Evolutionary conservation across 2,888 invertebrate species (phyloP), one percentile per base, ranked within the genome.

Genomic region (Lasioglossum malachurum): DNA sequence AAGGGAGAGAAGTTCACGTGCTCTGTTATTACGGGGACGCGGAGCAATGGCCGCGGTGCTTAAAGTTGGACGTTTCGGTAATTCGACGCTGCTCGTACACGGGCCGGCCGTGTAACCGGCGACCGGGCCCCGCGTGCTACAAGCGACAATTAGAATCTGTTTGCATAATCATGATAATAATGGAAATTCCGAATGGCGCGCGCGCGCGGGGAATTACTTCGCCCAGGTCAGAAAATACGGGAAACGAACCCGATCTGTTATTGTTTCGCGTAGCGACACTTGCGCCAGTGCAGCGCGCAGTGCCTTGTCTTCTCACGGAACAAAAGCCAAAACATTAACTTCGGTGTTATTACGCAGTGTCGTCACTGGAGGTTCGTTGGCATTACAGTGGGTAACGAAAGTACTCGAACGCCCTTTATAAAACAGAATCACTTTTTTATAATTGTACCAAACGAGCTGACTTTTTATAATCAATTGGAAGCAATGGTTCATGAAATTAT

Each of bases 121-220:
- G 53, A 41, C 82, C 76, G 41, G 67, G 46, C 73, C 23, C 73
- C 23, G 23, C 27, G 35, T 23, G 75, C 44, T 83, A 87, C 87
- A 77, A 82, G 75, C 82, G 83, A 82, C 87, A 87, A 87, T 87
- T 87, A 87, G 87, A 78, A 80, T 80, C 86, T 82, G 87, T 86
- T 87, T 87, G 87, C 87, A 87, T 87, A 87, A 87, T 87, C 81
- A 82, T 78, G 86, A 86, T 86, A 86, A 79, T 86, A 86, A 86
- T 73, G 77, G 86, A 76, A 82, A 77, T 79, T 86, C 78, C 31
- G 76, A 69, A 78, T 71, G 75, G 7, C 69, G 73, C 77, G 7
- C 69, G 73, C 77, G 60, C 46, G 46, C 67, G 69, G 49, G 71
- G 86, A 82, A 78, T 86, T 79, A 84, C 78, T 84, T 84, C 44